Base-by-base conservation (phyloP, 2,797 vertebrate species). In the Sphenodon punctatus region DNA sequence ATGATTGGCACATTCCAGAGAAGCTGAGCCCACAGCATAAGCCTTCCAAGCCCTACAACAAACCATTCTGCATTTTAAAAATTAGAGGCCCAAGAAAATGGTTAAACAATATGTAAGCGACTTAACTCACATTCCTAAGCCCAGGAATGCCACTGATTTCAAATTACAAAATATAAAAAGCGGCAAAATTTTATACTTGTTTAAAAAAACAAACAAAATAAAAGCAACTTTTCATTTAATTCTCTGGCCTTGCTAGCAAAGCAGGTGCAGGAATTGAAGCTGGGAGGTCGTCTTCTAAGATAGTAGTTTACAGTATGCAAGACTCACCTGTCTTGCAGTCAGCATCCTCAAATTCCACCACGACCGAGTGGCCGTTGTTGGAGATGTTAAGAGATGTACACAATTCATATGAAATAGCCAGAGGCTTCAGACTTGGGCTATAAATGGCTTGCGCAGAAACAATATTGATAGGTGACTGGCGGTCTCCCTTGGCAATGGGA, bases 391-490 rank as follows among this genome's bases (percentile, higher is more conserved):
- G 91, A 55, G 98, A 99, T 5, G 95, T 96, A 66, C 97, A 98
- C 2, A 93, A 94, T 64, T 98, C 97, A 4, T 99, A 99, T 89
- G 95, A 96, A 59, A 98, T 45, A 10, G 93, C 53, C 23, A 99
- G 94, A 0, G 97, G 97, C 48, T 93, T 94, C 69, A 99, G 95
- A 56, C 34, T 94, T 71, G 96, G 88, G 7, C 99, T 98, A 60
- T 95, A 97, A 39, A 96, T 94, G 12, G 97, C 96, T 80, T 97
- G 92, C 0, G 92, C 92, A 23, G 97, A 95, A 34, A 96, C 69
- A 4, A 99, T 99, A 91, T 99, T 95, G 49, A 99, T 98, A 46
- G 98, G 98, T 66, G 98, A 99, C 81, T 99, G 98, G 4, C 97
- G 97, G 69, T 88, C 92, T 39, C 98, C 98, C 84, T 96, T 75